Evolutionary conservation across 2,888 invertebrate species (phyloP), one percentile per base, ranked within the genome.

Genomic region (Leptogaster cylindrica): DNA sequence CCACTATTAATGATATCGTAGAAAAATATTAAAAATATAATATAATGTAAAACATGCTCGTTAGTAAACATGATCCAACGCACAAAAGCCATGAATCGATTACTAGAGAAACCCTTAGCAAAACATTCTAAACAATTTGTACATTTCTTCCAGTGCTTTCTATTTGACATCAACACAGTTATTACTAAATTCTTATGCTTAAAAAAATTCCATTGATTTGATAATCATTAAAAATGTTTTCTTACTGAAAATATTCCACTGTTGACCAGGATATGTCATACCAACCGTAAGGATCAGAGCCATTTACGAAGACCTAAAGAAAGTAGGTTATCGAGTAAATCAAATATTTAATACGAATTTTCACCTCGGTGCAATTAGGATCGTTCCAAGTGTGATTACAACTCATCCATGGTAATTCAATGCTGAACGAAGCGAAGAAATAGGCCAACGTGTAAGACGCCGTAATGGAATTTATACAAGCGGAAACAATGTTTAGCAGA

Each of bases 371-470:
- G 77, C 93, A 93, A 68, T 83, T 82, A 2, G 84, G 82, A 0
- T 92, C 90, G 79, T 95, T 95, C 94, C 95, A 95, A 65, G 84
- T 79, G 80, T 90, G 89, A 71, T 85, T 84, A 76, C 94, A 94
- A 72, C 84, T 85, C 73, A 88, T 85, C 93, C 93, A 94, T 8
- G 93, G 92, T 69, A 93, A 81, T 50, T 84, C 85, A 31, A 82
- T 78, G 68, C 82, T 83, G 73, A 91, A 83, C 4, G 90, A 89
- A 79, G 89, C 88, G 72, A 86, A 86, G 70, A 94, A 85, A 80
- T 92, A 95, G 71, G 90, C 86, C 46, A 95, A 77, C 1, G 93
- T 93, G 83, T 94, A 94, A 3, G 93, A 86, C 77, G 93, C 87
- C 66, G 94, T 88, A 2, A 92, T 87, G 73, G 92, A 89, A 80